phyloP scores from a whole-genome alignment of 1,140 invertebrate genomes.

The Pseudomyrmex cubaensis region DNA sequence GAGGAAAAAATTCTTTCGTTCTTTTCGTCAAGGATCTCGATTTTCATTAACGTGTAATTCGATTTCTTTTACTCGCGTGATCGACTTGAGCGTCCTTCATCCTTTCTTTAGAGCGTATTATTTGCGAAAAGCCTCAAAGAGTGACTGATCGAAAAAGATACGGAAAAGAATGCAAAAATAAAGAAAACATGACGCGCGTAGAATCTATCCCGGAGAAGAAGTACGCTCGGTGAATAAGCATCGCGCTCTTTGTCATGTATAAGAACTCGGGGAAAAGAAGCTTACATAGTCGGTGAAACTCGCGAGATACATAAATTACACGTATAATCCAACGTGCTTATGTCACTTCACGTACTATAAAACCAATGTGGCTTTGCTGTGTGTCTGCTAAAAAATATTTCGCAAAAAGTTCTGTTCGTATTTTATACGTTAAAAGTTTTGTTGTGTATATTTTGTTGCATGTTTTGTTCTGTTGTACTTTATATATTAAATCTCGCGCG shows the following conservation, averaged over 20 bases:
- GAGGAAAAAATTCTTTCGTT: background rate
- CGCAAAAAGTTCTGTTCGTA: background rate
- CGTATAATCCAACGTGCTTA: conserved; percentile 32
- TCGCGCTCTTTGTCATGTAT: conserved; percentile 1
- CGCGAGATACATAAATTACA: conserved; percentile 31
- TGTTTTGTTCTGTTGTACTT: too few species aligned
- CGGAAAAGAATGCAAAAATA: background rate
- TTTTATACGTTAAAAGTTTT: too few species aligned
- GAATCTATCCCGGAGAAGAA: background rate
- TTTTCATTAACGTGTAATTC: conserved; percentile 75
- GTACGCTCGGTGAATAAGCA: conserved; percentile 13
- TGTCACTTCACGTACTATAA: background rate
- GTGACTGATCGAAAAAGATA: background rate
- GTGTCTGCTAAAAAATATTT: background rate
- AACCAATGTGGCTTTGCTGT: conserved; percentile 10
- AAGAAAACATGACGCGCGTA: background rate
- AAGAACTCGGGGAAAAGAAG: conserved; percentile 51
- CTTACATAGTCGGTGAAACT: conserved; percentile 36
- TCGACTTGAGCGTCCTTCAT: conserved; percentile 74
- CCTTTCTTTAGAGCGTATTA: conserved; percentile 44
- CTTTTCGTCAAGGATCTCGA: background rate
- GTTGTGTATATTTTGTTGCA: too few species aligned
- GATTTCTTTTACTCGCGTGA: conserved; percentile 75
- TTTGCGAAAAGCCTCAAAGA: conserved; percentile 14
- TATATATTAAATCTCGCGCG: too few species aligned